Evolutionary conservation across 1,140 invertebrate genomes (phyloP).

Genomic region (Gyrodactylus bullatarudis): DNA sequence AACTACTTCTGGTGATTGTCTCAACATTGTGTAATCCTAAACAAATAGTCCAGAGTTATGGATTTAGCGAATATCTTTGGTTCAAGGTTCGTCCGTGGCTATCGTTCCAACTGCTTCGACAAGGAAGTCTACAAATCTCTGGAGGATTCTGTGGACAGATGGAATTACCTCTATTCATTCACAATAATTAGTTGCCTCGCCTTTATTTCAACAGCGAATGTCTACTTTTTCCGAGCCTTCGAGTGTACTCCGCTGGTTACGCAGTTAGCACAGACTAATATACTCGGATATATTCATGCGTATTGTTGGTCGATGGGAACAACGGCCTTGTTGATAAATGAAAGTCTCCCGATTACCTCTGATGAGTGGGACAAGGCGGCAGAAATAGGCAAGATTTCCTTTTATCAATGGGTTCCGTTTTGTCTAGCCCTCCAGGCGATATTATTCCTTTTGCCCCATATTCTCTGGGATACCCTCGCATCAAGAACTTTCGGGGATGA

Average conservation of each 20-base stretch:
- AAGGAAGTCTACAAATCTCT: background rate
- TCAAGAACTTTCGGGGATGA: background rate
- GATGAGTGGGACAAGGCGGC: background rate
- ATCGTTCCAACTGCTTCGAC: background rate
- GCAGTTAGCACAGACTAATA: background rate
- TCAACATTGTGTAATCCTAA: too few relatives aligned
- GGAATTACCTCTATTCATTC: background rate
- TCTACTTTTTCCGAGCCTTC: background rate
- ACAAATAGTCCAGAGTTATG: too few relatives aligned
- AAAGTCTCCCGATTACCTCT: background rate
- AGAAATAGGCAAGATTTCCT: background rate
- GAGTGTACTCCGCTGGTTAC: background rate
- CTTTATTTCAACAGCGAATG: background rate
- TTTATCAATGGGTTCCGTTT: slow-evolving; percentile 4
- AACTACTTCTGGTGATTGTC: too few relatives aligned
- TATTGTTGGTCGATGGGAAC: slow-evolving; percentile 3
- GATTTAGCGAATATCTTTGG: background rate
- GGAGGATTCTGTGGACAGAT: background rate
- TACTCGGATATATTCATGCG: background rate
- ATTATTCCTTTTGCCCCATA: background rate
- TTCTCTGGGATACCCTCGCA: background rate
- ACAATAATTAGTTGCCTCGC: background rate
- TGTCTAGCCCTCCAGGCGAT: background rate
- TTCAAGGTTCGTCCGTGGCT: background rate
- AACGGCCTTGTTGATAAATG: background rate